Percentiles rank a stretch among this genome's conserved stretches.
phyloP scores from a whole-genome alignment of 2,888 invertebrate genomes.

The Carabus problematicus region DNA sequence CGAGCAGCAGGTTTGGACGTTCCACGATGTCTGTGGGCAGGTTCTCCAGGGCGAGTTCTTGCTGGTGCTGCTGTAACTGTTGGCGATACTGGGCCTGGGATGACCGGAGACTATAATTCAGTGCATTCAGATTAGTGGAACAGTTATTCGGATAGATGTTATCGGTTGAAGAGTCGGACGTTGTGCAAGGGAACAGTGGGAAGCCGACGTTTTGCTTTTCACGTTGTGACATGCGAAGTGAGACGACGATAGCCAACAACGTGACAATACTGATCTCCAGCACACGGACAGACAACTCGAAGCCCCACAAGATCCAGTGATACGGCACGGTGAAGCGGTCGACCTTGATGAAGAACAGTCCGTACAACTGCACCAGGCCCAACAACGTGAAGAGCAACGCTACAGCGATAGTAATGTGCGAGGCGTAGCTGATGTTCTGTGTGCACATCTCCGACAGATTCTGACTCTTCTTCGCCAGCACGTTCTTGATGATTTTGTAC shows the following conservation, averaged over 20 bases:
- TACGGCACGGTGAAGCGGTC: constrained; percentile 66
- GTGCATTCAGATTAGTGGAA: constrained; percentile 83
- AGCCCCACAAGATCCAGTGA: constrained; percentile 92
- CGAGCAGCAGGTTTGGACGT: constrained; percentile 64
- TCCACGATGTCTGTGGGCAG: constrained; percentile 60
- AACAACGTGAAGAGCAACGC: constrained; percentile 84
- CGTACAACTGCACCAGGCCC: constrained; percentile 85
- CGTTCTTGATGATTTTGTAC: constrained; percentile 78
- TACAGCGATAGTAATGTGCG: constrained; percentile 87
- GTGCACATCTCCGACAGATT: constrained; percentile 78
- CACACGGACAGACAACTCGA: constrained; percentile 83
- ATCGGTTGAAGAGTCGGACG: constrained; percentile 84
- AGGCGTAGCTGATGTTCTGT: constrained; percentile 84
- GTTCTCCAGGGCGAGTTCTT: constrained; percentile 60
- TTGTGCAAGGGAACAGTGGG: constrained; percentile 82
- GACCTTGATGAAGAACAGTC: constrained; percentile 70
- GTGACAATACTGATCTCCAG: constrained; percentile 89
- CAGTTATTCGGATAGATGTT: constrained; percentile 87
- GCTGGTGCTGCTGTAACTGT: constrained; percentile 57
- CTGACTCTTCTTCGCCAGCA: constrained; percentile 77
- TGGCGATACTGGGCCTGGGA: constrained; percentile 78
- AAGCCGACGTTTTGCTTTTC: constrained; percentile 78
- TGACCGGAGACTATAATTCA: constrained; percentile 81
- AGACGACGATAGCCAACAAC: constrained; percentile 86
- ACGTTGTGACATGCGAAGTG: constrained; percentile 69